phyloP scores from a whole-genome alignment of 1,140 invertebrate genomes.

The Penaeus japonicus region DNA sequence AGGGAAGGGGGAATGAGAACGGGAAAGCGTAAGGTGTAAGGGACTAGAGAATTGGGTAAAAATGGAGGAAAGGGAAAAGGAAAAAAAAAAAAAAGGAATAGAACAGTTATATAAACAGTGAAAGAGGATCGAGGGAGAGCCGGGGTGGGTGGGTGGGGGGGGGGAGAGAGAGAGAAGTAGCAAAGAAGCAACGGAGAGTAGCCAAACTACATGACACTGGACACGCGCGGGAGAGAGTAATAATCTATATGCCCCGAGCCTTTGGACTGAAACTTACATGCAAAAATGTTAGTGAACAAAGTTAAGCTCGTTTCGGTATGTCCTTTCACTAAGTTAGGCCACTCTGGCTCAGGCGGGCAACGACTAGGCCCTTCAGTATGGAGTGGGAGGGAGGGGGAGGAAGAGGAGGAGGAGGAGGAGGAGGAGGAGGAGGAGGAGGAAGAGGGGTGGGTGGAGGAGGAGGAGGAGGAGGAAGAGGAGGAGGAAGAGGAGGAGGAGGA shows the following conservation, averaged over 20 bases:
- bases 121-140: neutral
- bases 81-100: neutral
- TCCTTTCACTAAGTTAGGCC: conserved; percentile 52
- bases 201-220: neutral
- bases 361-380: too few relatives aligned
- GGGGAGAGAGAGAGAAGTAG: neutral
- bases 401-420: neutral
- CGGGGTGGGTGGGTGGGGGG: neutral
- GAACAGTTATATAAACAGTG: neutral
- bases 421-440: neutral
- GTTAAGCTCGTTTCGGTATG: conserved; percentile 49
- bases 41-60: neutral
- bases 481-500: neutral
- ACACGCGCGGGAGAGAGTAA: neutral
- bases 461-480: neutral
- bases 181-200: neutral
- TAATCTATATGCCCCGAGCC: conserved; percentile 35
- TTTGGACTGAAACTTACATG: conserved; percentile 41
- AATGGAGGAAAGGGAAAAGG: neutral
- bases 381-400: neutral
- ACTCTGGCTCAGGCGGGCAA: conserved; percentile 9
- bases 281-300: conserved; percentile 55
- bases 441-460: neutral
- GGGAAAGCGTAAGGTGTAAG: neutral
- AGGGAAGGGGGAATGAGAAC: neutral